These are phyloP conservation scores for Larimichthys crocea DNA, from an alignment of 2,113 vertebrate genomes.

Conservation along the genomic window DNA sequence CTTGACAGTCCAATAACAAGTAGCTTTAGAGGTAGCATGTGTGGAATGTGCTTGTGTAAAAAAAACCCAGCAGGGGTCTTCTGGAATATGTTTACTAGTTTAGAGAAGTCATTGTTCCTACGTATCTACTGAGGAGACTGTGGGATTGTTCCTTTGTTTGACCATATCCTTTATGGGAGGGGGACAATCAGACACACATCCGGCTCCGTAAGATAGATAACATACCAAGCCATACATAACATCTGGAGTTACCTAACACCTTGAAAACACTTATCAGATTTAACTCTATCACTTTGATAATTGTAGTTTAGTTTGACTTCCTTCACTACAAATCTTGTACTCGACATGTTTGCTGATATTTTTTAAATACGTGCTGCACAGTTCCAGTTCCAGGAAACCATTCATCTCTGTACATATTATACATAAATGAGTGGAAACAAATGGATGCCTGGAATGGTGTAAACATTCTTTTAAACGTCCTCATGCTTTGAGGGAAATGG, in stretches of 20 bases:
- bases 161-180: constrained; percentile 75
- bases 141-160: constrained; percentile 79
- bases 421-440: not conserved
- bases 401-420: not conserved
- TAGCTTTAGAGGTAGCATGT: constrained; percentile 12
- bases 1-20: not conserved
- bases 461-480: not conserved
- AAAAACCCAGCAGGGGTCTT: constrained; percentile 56
- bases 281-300: not conserved
- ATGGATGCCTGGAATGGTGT: not conserved
- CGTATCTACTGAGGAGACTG: constrained; percentile 49
- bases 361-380: not conserved
- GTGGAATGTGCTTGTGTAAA: constrained; percentile 59
- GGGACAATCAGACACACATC: constrained; percentile 64
- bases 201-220: constrained; percentile 58
- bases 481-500: not conserved
- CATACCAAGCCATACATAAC: constrained; percentile 21
- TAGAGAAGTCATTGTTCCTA: constrained; percentile 70
- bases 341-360: not conserved
- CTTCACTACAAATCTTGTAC: not conserved
- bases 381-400: not conserved
- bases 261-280: constrained; percentile 8
- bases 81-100: constrained; percentile 58
- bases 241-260: constrained; percentile 33
- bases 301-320: not conserved